A percentile compares a stretch with the other conserved stretches of the same genome.
Conservation (phyloP, 2,797 vertebrate genomes). For the Anas bernieri region DNA sequence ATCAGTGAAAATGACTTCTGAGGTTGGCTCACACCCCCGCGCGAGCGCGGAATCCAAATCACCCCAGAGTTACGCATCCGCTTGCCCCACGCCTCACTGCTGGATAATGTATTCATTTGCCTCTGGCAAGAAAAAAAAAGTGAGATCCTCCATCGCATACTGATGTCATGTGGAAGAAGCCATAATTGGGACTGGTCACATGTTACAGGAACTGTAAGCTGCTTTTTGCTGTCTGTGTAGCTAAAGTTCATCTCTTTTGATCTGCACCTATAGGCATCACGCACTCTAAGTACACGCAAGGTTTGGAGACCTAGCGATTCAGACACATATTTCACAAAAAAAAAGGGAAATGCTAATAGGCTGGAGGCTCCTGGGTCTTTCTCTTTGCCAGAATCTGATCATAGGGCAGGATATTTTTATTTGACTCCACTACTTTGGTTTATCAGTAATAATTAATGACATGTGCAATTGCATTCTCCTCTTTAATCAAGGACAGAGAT, state of each 20-base stretch:
- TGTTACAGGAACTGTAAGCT: constrained; percentile 4
- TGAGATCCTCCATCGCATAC: constrained; percentile 87
- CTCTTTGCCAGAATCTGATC: background rate
- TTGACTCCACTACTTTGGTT: constrained; percentile 50
- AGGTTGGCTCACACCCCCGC: constrained; percentile 82
- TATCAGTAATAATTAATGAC: constrained; percentile 56
- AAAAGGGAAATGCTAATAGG: background rate
- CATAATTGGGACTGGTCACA: constrained; percentile 72
- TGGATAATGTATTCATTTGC: constrained; percentile 94
- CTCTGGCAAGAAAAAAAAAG: constrained; percentile 88
- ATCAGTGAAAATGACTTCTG: constrained; percentile 77
- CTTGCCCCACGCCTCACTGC: constrained; percentile 78
- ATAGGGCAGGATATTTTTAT: background rate
- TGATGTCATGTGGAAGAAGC: constrained; percentile 86
- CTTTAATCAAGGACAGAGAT: constrained; percentile 32
- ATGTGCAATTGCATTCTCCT: constrained; percentile 31
- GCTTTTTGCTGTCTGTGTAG: background rate
- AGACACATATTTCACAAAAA: rapidly evolving
- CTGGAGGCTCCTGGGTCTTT: background rate
- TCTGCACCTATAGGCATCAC: background rate
- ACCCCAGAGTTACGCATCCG: constrained; percentile 83
- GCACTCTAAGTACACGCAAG: rapidly evolving
- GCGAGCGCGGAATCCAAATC: constrained; percentile 88
- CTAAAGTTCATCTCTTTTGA: constrained; percentile 14
- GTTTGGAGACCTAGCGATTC: background rate